phyloP scores from a whole-genome alignment of 2,888 invertebrate species.

The Tetheella fluctuosa region DNA sequence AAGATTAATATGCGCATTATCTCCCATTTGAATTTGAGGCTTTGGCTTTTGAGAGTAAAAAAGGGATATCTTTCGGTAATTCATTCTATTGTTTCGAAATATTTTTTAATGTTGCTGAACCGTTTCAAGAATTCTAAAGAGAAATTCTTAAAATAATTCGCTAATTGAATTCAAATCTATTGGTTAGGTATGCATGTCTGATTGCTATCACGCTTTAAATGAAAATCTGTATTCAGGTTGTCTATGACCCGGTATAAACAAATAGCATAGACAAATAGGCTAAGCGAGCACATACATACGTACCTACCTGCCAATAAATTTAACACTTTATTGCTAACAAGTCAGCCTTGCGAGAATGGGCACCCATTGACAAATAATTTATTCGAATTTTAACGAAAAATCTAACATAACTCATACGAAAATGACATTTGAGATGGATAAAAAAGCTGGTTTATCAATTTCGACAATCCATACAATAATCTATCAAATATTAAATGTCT shows the following conservation, averaged over 20 bases:
- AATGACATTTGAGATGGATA: too few relatives aligned
- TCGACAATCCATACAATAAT: too few relatives aligned
- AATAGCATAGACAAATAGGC: slow-evolving; percentile 2
- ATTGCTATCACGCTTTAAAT: neutral
- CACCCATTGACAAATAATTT: too few relatives aligned
- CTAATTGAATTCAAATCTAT: neutral
- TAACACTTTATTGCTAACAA: neutral
- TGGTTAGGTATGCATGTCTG: slow-evolving; percentile 4
- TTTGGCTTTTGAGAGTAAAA: too few relatives aligned
- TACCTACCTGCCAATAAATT: neutral
- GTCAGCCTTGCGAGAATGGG: too few relatives aligned
- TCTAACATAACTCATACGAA: too few relatives aligned
- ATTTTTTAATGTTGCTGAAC: neutral
- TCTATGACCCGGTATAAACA: slow-evolving; percentile 3
- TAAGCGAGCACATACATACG: neutral
- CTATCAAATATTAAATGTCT: too few relatives aligned
- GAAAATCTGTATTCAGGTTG: slow-evolving; percentile 5
- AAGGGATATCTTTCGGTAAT: neutral
- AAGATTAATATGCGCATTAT: too few relatives aligned
- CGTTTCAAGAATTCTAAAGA: neutral
- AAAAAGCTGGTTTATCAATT: too few relatives aligned
- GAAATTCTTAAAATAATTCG: neutral
- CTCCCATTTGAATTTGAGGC: too few relatives aligned
- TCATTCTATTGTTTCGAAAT: neutral
- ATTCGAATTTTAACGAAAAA: too few relatives aligned